Percentiles rank a stretch among this genome's conserved stretches.
Evolutionary conservation across 2,113 vertebrate species (phyloP).

Genomic region (Micromys minutus): DNA sequence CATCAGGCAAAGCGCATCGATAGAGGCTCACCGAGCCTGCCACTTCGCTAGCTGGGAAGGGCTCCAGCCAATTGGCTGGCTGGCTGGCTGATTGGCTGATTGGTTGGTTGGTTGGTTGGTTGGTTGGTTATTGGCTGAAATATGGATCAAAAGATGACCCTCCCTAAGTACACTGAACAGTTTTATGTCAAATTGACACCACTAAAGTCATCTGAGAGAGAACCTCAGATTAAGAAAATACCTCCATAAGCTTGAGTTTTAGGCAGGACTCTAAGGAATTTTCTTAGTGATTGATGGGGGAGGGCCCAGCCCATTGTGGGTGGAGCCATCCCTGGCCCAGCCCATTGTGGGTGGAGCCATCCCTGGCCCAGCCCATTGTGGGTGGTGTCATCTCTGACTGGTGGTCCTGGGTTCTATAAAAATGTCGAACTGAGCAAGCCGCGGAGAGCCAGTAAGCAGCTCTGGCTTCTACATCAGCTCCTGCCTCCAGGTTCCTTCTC

Average conservation of each 20-base stretch:
- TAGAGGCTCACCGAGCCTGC: not conserved
- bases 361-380: not conserved
- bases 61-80: no score
- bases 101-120: not conserved
- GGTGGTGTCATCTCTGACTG: not conserved
- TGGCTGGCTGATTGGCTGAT: no score
- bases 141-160: not conserved
- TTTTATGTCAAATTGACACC: not conserved
- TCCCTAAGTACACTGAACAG: not conserved
- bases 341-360: not conserved
- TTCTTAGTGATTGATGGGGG: not conserved
- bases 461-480: not conserved
- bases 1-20: not conserved
- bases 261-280: not conserved
- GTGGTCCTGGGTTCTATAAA: not conserved
- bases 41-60: no score
- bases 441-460: not conserved
- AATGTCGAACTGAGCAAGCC: not conserved
- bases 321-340: not conserved
- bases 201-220: not conserved
- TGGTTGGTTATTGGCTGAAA: not conserved
- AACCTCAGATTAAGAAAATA: not conserved
- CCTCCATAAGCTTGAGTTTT: not conserved
- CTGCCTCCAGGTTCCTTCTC: not conserved
- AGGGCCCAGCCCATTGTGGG: not conserved